Percentiles rank a stretch among this genome's conserved stretches.
These are phyloP conservation scores for Drosophila paracracens DNA, from an alignment of 2,888 invertebrate genomes.

Conservation along the genomic window DNA sequence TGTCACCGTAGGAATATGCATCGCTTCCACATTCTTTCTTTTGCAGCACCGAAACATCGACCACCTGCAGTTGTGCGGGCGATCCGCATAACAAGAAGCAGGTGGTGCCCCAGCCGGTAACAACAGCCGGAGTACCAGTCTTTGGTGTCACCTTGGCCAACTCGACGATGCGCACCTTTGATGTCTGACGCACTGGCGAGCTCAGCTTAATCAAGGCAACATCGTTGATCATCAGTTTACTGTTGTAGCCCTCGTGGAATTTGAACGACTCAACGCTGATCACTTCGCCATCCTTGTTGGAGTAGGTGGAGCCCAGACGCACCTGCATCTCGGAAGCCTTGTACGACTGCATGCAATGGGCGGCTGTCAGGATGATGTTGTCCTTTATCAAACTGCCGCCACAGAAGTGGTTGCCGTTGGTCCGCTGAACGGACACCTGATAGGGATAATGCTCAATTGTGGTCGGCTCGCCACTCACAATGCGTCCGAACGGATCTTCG, in stretches of 20 bases:
- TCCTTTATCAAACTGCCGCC: slow-evolving; percentile 85
- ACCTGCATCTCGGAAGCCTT: slow-evolving; percentile 67
- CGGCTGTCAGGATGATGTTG: slow-evolving; percentile 84
- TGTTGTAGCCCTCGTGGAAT: slow-evolving; percentile 82
- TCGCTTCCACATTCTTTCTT: slow-evolving; percentile 29
- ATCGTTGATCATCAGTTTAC: slow-evolving; percentile 82
- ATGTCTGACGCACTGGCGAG: slow-evolving; percentile 67
- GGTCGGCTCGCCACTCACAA: slow-evolving; percentile 85
- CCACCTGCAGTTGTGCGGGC: slow-evolving; percentile 51
- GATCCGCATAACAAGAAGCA: slow-evolving; percentile 64
- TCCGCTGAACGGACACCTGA: slow-evolving; percentile 85
- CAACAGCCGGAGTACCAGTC: slow-evolving; percentile 73
- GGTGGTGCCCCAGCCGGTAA: slow-evolving; percentile 84
- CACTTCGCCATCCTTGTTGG: slow-evolving; percentile 82
- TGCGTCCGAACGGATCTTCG: slow-evolving; percentile 79
- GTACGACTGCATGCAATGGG: slow-evolving; percentile 82
- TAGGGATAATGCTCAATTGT: slow-evolving; percentile 84
- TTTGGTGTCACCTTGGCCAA: slow-evolving; percentile 69
- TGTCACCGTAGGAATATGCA: slow-evolving; percentile 56
- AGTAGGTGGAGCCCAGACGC: slow-evolving; percentile 83
- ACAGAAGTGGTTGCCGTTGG: slow-evolving; percentile 83
- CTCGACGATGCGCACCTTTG: slow-evolving; percentile 61
- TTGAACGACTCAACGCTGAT: slow-evolving; percentile 74
- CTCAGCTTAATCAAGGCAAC: slow-evolving; percentile 84
- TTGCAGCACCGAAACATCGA: slow-evolving; percentile 63